A percentile compares a stretch with the other conserved stretches of the same genome.
Evolutionary conservation across 2,797 vertebrate species (phyloP).

Genomic region (Micromesistius poutassou): DNA sequence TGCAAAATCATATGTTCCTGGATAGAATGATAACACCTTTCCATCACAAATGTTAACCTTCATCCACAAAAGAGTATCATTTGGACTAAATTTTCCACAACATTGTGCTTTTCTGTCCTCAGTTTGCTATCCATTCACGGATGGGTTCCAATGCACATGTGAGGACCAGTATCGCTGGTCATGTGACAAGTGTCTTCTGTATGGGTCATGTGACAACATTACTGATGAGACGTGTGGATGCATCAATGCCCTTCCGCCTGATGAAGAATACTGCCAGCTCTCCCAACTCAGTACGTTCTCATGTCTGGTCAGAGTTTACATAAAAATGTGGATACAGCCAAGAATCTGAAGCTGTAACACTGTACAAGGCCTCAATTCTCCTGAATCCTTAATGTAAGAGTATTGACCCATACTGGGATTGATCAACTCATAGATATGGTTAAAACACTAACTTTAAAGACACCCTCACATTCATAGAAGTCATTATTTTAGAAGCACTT

Average conservation of each 20-base stretch:
- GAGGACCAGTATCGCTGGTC: constrained; percentile 30
- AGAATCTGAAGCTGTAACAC: not conserved
- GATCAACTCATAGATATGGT: not conserved
- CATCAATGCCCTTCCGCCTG: constrained; percentile 54
- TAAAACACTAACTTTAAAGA: not conserved
- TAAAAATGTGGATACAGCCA: not conserved
- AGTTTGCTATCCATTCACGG: constrained; percentile 11
- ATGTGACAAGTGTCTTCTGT: constrained; percentile 12
- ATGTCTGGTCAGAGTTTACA: constrained; percentile 7
- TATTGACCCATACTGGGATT: not conserved
- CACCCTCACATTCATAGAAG: not conserved
- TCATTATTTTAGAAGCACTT: not conserved
- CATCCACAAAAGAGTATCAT: not conserved
- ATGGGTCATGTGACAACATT: constrained; percentile 48
- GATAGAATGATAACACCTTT: not conserved
- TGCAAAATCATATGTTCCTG: not conserved
- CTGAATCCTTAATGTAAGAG: not conserved
- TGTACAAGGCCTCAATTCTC: not conserved
- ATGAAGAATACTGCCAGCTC: constrained; percentile 67
- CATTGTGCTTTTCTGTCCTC: not conserved
- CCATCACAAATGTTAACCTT: not conserved
- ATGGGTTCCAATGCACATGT: constrained; percentile 27
- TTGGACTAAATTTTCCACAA: not conserved
- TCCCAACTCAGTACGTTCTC: constrained; percentile 51
- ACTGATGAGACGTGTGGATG: constrained; percentile 58